Evolutionary conservation across 2,797 vertebrate species (phyloP).

Genomic region (Tokudaia tokunoshimensis): DNA sequence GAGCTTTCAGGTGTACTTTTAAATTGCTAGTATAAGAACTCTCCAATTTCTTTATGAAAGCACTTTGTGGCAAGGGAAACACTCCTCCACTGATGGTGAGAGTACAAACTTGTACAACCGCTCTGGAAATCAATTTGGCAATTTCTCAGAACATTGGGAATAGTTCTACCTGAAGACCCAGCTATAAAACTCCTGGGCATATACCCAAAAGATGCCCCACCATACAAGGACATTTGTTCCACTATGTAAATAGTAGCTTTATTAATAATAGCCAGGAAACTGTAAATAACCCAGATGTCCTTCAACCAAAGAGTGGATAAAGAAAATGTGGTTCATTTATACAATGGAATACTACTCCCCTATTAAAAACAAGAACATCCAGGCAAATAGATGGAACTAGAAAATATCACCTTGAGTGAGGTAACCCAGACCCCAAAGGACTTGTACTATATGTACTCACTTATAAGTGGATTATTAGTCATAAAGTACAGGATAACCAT

Average conservation of each 20-base stretch:
- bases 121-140: neutral
- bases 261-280: neutral
- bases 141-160: neutral
- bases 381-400: neutral
- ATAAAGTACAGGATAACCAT: neutral
- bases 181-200: neutral
- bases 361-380: neutral
- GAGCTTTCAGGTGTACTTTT: neutral
- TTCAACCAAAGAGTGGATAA: neutral
- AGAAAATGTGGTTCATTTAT: neutral
- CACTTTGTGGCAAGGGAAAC: neutral
- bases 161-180: neutral
- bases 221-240: neutral
- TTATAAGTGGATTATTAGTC: no score
- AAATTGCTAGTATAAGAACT: neutral
- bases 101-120: neutral
- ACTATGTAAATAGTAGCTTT: neutral
- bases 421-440: neutral
- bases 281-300: neutral
- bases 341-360: neutral
- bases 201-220: neutral
- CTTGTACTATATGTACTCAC: neutral
- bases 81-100: neutral
- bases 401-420: neutral
- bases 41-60: neutral